Conservation (phyloP, 2,113 vertebrate species). For the Epinephelus lanceolatus region DNA sequence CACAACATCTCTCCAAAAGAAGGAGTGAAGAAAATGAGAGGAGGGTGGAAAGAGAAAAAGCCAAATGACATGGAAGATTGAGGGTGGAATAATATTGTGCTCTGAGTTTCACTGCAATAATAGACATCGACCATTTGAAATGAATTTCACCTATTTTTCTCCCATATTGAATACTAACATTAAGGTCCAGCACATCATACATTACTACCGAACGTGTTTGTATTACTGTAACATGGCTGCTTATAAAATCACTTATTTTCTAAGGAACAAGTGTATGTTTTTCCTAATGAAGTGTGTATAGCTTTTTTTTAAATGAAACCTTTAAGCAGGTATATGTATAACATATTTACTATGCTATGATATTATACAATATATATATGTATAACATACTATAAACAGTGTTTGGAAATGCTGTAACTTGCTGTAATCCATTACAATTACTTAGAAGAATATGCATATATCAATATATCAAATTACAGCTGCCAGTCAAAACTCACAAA, state of each 20-base stretch:
- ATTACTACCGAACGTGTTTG: not conserved
- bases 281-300: not conserved
- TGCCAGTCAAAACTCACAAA: too few relatives aligned
- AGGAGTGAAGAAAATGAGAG: conserved; percentile 20
- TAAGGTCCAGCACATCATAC: not conserved
- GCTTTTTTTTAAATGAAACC: too few relatives aligned
- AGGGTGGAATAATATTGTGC: conserved; percentile 2
- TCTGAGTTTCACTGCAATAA: conserved; percentile 2
- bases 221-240: not conserved
- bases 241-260: not conserved
- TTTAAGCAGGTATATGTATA: too few relatives aligned
- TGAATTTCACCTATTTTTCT: not conserved
- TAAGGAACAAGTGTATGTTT: not conserved
- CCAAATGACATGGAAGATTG: conserved; percentile 13
- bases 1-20: conserved; percentile 58
- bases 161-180: not conserved
- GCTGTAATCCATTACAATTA: too few relatives aligned
- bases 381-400: too few relatives aligned
- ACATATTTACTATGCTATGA: too few relatives aligned
- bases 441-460: too few relatives aligned
- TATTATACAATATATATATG: too few relatives aligned
- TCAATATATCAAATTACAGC: too few relatives aligned
- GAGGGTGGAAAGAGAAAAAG: conserved; percentile 23
- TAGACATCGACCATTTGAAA: not conserved
- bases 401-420: too few relatives aligned